These are phyloP conservation scores for Trachelus stipa DNA, from an alignment of 2,888 invertebrate species.

Conservation along the genomic window DNA sequence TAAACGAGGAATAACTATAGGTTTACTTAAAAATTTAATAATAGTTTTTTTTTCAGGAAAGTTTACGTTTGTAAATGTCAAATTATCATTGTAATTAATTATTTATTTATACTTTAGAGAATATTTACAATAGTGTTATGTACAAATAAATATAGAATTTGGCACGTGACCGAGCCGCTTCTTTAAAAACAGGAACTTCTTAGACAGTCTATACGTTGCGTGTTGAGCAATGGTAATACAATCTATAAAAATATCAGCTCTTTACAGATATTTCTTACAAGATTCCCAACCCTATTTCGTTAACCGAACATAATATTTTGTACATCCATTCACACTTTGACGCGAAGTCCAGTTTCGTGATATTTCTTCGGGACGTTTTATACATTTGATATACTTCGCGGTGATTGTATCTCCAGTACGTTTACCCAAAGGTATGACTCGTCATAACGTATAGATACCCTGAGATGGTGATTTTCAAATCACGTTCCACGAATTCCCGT, in stretches of 20 bases:
- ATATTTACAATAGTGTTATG: constrained; percentile 29
- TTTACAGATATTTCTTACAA: background rate
- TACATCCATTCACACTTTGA: background rate
- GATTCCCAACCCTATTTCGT: background rate
- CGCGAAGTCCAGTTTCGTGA: background rate
- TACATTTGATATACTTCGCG: background rate
- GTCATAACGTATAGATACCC: background rate
- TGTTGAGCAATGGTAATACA: constrained; percentile 7
- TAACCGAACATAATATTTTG: background rate
- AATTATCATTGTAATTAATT: background rate
- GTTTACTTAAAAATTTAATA: background rate
- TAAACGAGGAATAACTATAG: background rate
- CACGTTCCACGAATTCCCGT: background rate
- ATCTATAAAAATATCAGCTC: constrained; percentile 1
- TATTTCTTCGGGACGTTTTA: background rate
- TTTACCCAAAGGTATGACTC: background rate
- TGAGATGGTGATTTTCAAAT: background rate
- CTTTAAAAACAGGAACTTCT: constrained; percentile 59
- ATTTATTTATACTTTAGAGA: constrained; percentile 2
- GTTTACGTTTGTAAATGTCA: background rate
- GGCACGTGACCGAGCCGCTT: constrained; percentile 30
- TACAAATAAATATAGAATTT: constrained; percentile 61
- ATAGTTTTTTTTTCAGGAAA: background rate
- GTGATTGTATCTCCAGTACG: background rate
- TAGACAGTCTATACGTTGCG: constrained; percentile 63